Conservation (phyloP, 2,888 invertebrate genomes). For the Fragum sueziense region DNA sequence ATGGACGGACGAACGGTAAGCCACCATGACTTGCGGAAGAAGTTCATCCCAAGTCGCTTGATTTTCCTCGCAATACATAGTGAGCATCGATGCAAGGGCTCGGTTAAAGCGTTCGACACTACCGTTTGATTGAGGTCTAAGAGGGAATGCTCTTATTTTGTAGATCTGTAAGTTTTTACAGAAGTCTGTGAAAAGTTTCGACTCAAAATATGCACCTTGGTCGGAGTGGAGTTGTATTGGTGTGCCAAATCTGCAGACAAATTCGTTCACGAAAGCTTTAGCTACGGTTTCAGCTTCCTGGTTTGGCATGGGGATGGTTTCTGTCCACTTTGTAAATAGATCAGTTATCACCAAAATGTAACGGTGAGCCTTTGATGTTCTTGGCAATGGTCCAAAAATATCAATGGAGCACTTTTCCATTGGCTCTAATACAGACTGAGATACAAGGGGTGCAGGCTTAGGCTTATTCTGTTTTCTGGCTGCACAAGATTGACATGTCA, state of each 20-base stretch:
- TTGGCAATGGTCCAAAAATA: conserved; percentile 48
- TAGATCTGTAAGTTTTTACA: conserved; percentile 46
- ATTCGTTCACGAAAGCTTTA: conserved; percentile 49
- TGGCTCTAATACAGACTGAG: conserved; percentile 32
- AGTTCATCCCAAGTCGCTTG: conserved; percentile 69
- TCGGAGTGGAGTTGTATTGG: conserved; percentile 54
- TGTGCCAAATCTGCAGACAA: conserved; percentile 42
- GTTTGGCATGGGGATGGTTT: conserved; percentile 42
- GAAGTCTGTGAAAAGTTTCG: conserved; percentile 37
- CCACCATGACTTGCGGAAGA: conserved; percentile 60
- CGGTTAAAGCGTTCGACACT: conserved; percentile 67
- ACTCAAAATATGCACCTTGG: conserved; percentile 46
- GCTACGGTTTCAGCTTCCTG: conserved; percentile 49
- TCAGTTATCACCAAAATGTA: conserved; percentile 48
- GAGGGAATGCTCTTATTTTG: conserved; percentile 40
- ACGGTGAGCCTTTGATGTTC: conserved; percentile 35
- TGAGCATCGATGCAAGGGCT: conserved; percentile 60
- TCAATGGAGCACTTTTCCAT: conserved; percentile 58
- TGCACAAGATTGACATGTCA: conserved; percentile 29
- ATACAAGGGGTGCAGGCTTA: conserved; percentile 11
- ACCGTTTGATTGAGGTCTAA: conserved; percentile 61
- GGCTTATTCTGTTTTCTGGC: conserved; percentile 30
- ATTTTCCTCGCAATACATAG: conserved; percentile 57
- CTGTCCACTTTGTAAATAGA: conserved; percentile 58
- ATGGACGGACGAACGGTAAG: conserved; percentile 62